A percentile compares a stretch with the other conserved stretches of the same genome.
These are phyloP conservation scores for Aplysia californica DNA, from an alignment of 1,140 invertebrate genomes.

Conservation along the genomic window DNA sequence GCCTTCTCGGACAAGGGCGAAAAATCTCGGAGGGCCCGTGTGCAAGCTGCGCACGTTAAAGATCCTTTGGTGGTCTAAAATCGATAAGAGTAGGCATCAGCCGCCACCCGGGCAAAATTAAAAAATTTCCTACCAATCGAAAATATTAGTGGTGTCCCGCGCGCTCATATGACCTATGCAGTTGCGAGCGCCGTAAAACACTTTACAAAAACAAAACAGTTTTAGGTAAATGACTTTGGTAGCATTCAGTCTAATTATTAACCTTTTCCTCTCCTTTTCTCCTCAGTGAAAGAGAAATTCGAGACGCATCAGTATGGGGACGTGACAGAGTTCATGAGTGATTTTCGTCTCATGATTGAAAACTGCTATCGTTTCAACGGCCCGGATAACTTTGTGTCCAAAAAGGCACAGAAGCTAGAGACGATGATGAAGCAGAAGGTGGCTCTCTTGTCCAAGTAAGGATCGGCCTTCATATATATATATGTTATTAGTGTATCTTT, in stretches of 20 bases:
- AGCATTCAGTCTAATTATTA: background rate
- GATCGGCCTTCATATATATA: background rate
- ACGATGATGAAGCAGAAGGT: constrained; percentile 70
- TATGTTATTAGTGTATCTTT: background rate
- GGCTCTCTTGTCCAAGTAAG: constrained; percentile 66
- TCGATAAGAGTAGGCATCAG: too few species aligned
- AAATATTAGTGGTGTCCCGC: background rate
- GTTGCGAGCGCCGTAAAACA: background rate
- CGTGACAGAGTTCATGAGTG: constrained; percentile 69
- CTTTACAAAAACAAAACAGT: too few species aligned
- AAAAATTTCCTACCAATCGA: too few species aligned
- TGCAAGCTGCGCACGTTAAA: too few species aligned
- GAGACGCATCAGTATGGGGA: constrained; percentile 62
- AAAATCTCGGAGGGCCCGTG: too few species aligned
- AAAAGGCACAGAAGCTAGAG: constrained; percentile 69
- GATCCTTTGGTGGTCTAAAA: too few species aligned
- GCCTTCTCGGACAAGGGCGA: too few species aligned
- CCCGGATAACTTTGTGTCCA: constrained; percentile 67
- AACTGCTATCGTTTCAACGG: constrained; percentile 72
- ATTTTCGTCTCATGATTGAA: constrained; percentile 70
- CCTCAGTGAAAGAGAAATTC: constrained; percentile 70
- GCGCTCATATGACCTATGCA: background rate
- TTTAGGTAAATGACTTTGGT: background rate
- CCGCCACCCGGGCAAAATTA: too few species aligned
- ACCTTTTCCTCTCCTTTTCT: constrained; percentile 4